Conservation (phyloP, 2,113 vertebrate species). For the Stegastes partitus region DNA sequence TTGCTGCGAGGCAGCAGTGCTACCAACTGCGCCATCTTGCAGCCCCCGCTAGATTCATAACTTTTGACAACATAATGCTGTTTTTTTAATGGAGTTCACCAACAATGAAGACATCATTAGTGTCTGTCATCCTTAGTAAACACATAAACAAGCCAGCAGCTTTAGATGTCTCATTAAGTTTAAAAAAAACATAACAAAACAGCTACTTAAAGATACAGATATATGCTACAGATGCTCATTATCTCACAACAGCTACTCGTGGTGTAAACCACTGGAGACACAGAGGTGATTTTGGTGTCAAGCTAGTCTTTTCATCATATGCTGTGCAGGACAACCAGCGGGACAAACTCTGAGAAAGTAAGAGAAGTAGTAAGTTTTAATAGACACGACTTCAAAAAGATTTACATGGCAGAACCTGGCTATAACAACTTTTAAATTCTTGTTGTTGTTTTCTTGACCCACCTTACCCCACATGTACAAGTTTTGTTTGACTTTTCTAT, state of each 20-base stretch:
- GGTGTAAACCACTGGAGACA: conserved; percentile 1
- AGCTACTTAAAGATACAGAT: conserved; percentile 9
- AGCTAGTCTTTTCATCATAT: neutral
- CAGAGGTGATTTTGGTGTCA: neutral
- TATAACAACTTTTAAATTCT: too few relatives aligned
- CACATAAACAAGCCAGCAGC: conserved; percentile 43
- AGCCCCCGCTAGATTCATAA: neutral
- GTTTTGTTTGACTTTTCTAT: neutral
- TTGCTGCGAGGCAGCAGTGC: too few relatives aligned
- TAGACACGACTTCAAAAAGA: neutral
- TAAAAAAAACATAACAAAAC: neutral
- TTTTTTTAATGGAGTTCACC: conserved; percentile 1
- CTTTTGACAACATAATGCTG: neutral
- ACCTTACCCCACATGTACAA: too few relatives aligned
- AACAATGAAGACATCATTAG: conserved; percentile 34
- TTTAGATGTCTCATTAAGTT: conserved; percentile 41
- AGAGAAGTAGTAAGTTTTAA: conserved; percentile 4
- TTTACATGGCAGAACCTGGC: too few relatives aligned
- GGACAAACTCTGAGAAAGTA: neutral
- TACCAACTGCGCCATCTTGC: too few relatives aligned
- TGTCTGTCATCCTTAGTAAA: neutral
- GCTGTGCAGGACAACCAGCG: neutral
- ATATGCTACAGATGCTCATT: conserved; percentile 41
- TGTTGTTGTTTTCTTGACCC: too few relatives aligned
- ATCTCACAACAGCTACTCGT: conserved; percentile 26